Percentiles rank a stretch among this genome's conserved stretches.
Conservation (phyloP, 2,797 vertebrate genomes). For the Poeciliopsis gracilis region DNA sequence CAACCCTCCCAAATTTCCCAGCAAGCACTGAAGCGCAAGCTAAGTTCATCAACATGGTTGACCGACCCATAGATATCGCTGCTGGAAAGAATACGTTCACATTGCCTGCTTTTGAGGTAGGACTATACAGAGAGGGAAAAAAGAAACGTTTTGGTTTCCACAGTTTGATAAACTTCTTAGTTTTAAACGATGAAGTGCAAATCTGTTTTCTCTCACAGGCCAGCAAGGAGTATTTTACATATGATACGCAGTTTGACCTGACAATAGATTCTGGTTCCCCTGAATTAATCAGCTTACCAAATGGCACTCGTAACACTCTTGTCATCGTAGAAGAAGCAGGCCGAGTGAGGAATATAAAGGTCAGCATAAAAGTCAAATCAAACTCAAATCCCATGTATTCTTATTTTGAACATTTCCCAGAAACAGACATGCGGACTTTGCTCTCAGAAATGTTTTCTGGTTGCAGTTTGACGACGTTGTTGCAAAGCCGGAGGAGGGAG, state of each 20-base stretch:
- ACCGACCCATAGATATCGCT: accelerated
- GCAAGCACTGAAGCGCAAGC: slow-evolving; percentile 70
- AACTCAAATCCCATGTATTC: neutral
- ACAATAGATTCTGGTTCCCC: accelerated
- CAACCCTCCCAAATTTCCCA: slow-evolving; percentile 87
- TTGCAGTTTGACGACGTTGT: slow-evolving; percentile 60
- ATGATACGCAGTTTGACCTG: accelerated
- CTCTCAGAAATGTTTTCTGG: slow-evolving; percentile 6
- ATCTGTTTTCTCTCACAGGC: slow-evolving; percentile 47
- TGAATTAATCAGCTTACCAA: accelerated
- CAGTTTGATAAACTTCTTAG: neutral
- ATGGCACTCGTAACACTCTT: slow-evolving; percentile 46
- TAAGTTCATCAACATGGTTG: slow-evolving; percentile 84
- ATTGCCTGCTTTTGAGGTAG: slow-evolving; percentile 55
- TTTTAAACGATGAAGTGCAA: neutral
- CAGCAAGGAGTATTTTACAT: slow-evolving; percentile 55
- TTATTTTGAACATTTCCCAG: neutral
- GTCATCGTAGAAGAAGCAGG: neutral
- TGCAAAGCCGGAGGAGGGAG: slow-evolving; percentile 85
- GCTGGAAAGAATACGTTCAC: accelerated
- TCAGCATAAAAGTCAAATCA: slow-evolving; percentile 25
- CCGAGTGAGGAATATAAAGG: accelerated
- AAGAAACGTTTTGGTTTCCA: too few relatives aligned
- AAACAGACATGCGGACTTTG: neutral
- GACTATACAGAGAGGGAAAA: neutral